Base-by-base conservation (phyloP, 1,140 invertebrate species). In the Oscheius sp. region DNA sequence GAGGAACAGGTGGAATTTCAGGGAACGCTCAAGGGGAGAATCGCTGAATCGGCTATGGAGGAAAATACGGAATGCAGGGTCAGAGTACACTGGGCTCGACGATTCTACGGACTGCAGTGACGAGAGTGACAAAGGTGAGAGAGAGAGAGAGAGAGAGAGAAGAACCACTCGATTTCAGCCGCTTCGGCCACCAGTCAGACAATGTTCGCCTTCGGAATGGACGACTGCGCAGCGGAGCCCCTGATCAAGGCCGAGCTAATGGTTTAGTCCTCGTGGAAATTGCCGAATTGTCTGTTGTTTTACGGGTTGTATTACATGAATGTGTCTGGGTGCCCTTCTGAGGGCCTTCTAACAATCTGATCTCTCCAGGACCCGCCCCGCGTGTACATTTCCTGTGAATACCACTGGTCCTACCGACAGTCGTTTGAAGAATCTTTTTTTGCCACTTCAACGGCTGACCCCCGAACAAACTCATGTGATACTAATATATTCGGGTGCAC, bases 141-240 rank as follows among this genome's bases (percentile, higher is more conserved):
- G 23, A 69, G 67, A 59, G 42, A 66, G 63, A 46, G 36, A 66
- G 38, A 66, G 63, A 63, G 32, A 63, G 13, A 36, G 34, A 7
- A 42, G 7, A 42, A 10, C 38, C n/a, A 42, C 7, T n/a, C n/a
- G 38, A 42, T 42, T n/a, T 42, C 7, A 42, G 7, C n/a, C 38
- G 10, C n/a, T 10, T 42, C 38, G 10, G 10, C 38, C n/a, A 10
- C 38, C n/a, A 10, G 10, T 42, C 38, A 10, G 38, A 10, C 10
- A 10, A 42, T 42, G 10, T n/a, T 42, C 38, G 10, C 4, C 23
- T 55, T 55, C 49, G 49, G 23, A 4, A 7, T 26, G 7, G 28
- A 7, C 7, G 49, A 55, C 49, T 26, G 23, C 7, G 7, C 49
- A 15, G 28, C 15, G 23, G 49, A 55, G 23, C 49, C 49, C 7